Evolutionary conservation across 2,113 vertebrate genomes (phyloP).

Genomic region (Ranitomeya imitator): DNA sequence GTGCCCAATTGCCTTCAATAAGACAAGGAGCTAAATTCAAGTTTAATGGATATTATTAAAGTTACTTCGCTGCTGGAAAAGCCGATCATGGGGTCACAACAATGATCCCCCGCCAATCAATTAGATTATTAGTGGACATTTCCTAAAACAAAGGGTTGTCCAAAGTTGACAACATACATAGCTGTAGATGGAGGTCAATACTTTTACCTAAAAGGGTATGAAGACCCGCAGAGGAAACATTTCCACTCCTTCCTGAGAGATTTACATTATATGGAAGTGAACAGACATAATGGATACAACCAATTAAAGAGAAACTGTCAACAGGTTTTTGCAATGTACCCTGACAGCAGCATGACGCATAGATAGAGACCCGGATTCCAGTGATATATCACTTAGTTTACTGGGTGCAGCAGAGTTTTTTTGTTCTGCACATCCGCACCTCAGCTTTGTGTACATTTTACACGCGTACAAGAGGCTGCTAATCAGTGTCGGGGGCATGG

Average conservation of each 20-base stretch:
- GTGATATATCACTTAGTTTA: too few species aligned
- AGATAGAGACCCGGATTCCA: too few species aligned
- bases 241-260: background rate
- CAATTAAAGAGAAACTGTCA: too few species aligned
- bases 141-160: background rate
- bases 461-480: too few species aligned
- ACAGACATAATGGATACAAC: background rate
- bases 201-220: background rate
- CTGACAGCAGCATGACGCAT: too few species aligned
- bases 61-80: background rate
- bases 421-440: too few species aligned
- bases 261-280: background rate
- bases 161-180: background rate
- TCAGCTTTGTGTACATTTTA: too few species aligned
- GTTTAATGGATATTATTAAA: background rate
- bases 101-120: background rate
- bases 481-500: too few species aligned
- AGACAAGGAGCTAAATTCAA: background rate
- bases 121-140: background rate
- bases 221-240: too few species aligned
- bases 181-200: background rate
- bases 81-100: background rate
- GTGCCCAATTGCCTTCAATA: background rate
- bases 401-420: too few species aligned
- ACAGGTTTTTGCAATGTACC: too few species aligned